Evolutionary conservation across 2,113 vertebrate species (phyloP), one percentile per base, ranked within the genome.

Genomic region (Octodon degus): DNA sequence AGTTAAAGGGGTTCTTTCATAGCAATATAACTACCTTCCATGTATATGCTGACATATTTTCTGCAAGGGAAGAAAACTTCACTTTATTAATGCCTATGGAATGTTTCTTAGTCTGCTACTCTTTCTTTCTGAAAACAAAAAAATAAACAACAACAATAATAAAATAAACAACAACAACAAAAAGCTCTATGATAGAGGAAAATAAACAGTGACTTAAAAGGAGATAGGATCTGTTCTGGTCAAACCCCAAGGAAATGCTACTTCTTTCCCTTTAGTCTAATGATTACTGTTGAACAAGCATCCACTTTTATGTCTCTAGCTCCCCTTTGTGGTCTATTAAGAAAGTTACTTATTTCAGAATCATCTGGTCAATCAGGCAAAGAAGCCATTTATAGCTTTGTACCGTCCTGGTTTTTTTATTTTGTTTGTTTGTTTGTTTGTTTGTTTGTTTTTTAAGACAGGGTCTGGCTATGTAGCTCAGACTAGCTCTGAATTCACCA

Each of bases 241-340:
- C 94, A 87, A 90, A 92, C 13, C 30, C 34, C 92, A 2, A n/a
- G 30, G 62, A 91, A 97, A 95, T 7, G 27, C 53, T 87, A 34
- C 5, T 82, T 27, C 20, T 70, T 47, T 4, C 3, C 8, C 1
- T 68, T 25, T 70, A 67, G 14, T 30, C 20, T 13, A 92, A 79
- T 84, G 86, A 89, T 72, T 82, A 20, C 9, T 53, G 0, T 25
- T 74, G 2, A 94, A 60, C 37, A 84, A 67, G 30, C n/a, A 50
- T 65, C 40, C 63, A 96, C 79, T 94, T 32, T 43, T 94, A 11
- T 94, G 63, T 76, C n/a, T 96, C 63, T 94, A 76, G 27, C 70
- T 60, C 97, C 97, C 89, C 30, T 97, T 96, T 87, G 89, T 97
- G 97, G 84, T 65, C 68, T 0, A 32, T 58, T 1, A 91, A 80